Percentiles rank a stretch among this genome's conserved stretches.
Evolutionary conservation across 2,797 vertebrate genomes (phyloP).

Genomic region (Selene dorsalis): DNA sequence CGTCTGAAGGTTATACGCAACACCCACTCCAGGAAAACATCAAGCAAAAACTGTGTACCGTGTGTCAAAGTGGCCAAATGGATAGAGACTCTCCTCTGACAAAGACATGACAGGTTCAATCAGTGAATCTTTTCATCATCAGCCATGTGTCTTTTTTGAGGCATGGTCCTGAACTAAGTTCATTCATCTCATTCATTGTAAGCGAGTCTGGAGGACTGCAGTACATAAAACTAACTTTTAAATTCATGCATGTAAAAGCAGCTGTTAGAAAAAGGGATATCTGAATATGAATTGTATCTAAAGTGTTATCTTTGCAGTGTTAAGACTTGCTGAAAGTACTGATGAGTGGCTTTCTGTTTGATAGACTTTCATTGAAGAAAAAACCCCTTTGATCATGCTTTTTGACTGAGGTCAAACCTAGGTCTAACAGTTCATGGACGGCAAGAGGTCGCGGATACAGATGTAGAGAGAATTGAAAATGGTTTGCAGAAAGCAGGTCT

Average conservation of each 20-base stretch:
- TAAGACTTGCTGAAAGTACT: neutral
- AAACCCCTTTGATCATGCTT: neutral
- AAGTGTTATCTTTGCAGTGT: neutral
- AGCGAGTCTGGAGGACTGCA: neutral
- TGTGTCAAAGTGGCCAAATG: constrained; percentile 31
- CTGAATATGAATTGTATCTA: constrained; percentile 15
- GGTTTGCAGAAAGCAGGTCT: neutral
- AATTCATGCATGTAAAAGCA: constrained; percentile 1
- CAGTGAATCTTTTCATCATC: constrained; percentile 33
- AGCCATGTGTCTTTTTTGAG: constrained; percentile 17
- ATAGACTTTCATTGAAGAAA: neutral
- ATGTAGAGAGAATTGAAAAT: neutral
- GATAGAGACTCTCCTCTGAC: constrained; percentile 36
- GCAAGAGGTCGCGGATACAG: neutral
- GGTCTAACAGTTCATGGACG: neutral
- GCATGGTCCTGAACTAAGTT: constrained; percentile 15
- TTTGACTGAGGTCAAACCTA: neutral
- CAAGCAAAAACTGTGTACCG: constrained; percentile 15
- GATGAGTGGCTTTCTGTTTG: neutral
- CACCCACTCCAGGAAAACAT: constrained; percentile 10
- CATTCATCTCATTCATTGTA: constrained; percentile 18
- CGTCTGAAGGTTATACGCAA: constrained; percentile 42
- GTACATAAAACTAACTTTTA: neutral
- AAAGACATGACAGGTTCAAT: constrained; percentile 43
- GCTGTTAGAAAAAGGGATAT: neutral